Percentiles rank a stretch among this genome's conserved stretches.
phyloP scores from a whole-genome alignment of 2,888 invertebrate genomes.

The Agrochola macilenta region DNA sequence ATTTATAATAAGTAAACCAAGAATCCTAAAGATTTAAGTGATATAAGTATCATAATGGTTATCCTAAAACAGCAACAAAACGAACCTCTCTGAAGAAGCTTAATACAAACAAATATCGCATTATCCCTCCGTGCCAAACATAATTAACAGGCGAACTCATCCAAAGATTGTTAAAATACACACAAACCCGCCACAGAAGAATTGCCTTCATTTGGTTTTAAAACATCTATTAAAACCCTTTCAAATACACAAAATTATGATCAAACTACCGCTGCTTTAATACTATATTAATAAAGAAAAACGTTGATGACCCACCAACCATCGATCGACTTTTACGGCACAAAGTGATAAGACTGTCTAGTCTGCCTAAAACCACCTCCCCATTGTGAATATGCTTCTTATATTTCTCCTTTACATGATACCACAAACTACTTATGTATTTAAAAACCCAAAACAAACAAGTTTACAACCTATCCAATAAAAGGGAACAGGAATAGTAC shows the following conservation, averaged over 20 bases:
- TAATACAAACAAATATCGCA: not conserved
- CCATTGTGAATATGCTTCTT: conserved; percentile 3
- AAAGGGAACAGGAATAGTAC: conserved; percentile 10
- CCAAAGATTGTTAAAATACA: not conserved
- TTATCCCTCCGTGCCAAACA: not conserved
- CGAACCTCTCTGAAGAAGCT: not conserved
- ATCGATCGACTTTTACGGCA: conserved; percentile 24
- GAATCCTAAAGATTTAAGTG: not conserved
- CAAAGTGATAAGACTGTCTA: conserved; percentile 1
- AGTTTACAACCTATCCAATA: conserved; percentile 21
- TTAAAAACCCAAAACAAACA: conserved; percentile 26
- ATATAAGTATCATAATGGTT: not conserved
- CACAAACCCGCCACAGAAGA: not conserved
- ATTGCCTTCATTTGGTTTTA: not conserved
- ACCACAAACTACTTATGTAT: conserved; percentile 20
- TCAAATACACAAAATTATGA: not conserved
- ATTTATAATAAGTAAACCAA: too few species aligned
- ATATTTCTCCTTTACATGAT: not conserved
- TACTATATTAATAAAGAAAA: not conserved
- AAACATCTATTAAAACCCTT: not conserved
- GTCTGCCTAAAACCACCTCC: not conserved
- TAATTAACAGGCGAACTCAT: not conserved
- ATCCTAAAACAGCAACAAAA: not conserved
- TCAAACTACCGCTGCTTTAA: not conserved
- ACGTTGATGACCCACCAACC: not conserved